Conservation (phyloP, 1,140 invertebrate species). For the Melanaphis sacchari region DNA sequence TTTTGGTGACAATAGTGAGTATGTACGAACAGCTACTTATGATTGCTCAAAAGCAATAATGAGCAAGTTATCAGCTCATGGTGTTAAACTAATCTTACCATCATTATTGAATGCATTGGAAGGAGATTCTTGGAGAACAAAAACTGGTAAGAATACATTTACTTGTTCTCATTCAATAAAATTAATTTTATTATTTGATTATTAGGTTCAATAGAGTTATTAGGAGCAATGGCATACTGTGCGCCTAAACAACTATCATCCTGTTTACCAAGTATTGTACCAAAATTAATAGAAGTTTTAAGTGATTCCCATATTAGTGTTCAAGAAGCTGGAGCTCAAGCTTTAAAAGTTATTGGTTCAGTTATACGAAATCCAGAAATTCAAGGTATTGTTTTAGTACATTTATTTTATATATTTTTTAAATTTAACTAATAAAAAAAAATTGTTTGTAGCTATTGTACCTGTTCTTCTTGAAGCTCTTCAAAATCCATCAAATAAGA, state of each 20-base stretch:
- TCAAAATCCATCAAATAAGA: slow-evolving; percentile 96
- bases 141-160: slow-evolving; percentile 74
- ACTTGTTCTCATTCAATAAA: slow-evolving; percentile 14
- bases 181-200: neutral
- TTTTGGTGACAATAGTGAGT: slow-evolving; percentile 94
- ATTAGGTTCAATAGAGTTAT: slow-evolving; percentile 89
- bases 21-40: slow-evolving; percentile 90
- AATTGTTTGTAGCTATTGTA: slow-evolving; percentile 76
- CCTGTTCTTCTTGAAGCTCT: slow-evolving; percentile 90
- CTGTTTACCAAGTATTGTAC: slow-evolving; percentile 96
- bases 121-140: slow-evolving; percentile 98
- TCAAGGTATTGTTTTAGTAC: slow-evolving; percentile 71
- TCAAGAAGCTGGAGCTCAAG: slow-evolving; percentile 94
- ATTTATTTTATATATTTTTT: neutral
- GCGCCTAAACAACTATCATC: slow-evolving; percentile 98
- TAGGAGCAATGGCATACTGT: slow-evolving; percentile 98
- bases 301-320: slow-evolving; percentile 98
- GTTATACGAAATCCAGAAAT: slow-evolving; percentile 99
- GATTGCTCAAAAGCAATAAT: slow-evolving; percentile 95
- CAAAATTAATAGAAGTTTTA: slow-evolving; percentile 96
- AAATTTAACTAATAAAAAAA: slow-evolving; percentile 28
- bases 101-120: slow-evolving; percentile 91
- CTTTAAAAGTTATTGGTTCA: slow-evolving; percentile 94
- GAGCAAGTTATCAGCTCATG: slow-evolving; percentile 94
- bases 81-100: slow-evolving; percentile 91